phyloP scores from a whole-genome alignment of 2,888 invertebrate genomes.

The Drosophila phalerata region DNA sequence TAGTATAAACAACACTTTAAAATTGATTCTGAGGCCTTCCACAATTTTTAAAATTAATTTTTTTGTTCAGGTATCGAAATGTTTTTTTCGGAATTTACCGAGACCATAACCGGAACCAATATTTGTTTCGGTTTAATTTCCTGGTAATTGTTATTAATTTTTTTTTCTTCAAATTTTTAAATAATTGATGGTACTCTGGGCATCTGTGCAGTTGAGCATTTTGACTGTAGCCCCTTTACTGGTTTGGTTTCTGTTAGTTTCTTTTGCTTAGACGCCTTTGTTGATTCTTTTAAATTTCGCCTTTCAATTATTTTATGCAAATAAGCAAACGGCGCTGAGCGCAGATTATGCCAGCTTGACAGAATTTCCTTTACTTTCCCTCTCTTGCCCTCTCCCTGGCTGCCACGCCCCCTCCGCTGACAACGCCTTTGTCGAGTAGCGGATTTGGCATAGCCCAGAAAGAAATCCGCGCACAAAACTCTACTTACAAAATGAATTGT shows the following conservation, averaged over 20 bases:
- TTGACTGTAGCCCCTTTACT: neutral
- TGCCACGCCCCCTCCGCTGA: slow-evolving; percentile 18
- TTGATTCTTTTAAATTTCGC: slow-evolving; percentile 78
- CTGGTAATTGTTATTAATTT: no score
- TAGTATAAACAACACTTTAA: no score
- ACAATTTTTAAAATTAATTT: no score
- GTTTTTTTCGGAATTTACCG: no score
- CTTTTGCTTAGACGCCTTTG: slow-evolving; percentile 57
- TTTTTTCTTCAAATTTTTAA: no score
- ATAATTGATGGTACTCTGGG: neutral
- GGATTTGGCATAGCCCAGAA: slow-evolving; percentile 49
- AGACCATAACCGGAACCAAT: no score
- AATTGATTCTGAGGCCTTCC: no score
- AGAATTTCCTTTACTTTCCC: slow-evolving; percentile 59
- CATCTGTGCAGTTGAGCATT: neutral
- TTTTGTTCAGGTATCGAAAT: no score
- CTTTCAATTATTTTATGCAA: slow-evolving; percentile 81
- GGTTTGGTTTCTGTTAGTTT: slow-evolving; percentile 22
- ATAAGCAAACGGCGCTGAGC: slow-evolving; percentile 72
- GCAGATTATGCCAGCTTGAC: slow-evolving; percentile 80
- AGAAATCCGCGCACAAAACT: slow-evolving; percentile 63
- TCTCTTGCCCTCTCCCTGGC: neutral
- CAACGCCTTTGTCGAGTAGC: slow-evolving; percentile 9
- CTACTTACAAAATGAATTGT: slow-evolving; percentile 74
- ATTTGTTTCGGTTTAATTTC: no score